A percentile compares a stretch with the other conserved stretches of the same genome.
phyloP scores from a whole-genome alignment of 2,113 vertebrate species.

The Paedocypris sp. region DNA sequence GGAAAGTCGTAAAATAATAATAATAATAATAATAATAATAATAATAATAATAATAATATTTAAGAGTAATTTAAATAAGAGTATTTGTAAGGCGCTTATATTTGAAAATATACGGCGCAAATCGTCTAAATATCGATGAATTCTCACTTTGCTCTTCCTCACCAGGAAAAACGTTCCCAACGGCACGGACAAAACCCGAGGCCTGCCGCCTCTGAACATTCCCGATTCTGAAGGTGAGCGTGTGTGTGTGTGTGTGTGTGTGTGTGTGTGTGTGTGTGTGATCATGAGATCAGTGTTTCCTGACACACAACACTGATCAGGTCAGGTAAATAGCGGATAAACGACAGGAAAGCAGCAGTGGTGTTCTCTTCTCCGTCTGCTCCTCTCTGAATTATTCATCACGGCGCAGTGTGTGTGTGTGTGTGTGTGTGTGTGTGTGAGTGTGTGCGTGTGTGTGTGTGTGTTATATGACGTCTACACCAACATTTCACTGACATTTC shows the following conservation, averaged over 20 bases:
- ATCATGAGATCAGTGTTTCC: no score
- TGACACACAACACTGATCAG: background rate
- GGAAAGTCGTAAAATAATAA: no score
- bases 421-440: background rate
- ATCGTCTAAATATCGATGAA: no score
- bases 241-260: no score
- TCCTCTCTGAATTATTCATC: slow-evolving; percentile 28
- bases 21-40: no score
- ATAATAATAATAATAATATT: no score
- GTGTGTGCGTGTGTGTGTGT: background rate
- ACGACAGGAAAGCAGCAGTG: slow-evolving; percentile 14
- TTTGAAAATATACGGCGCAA: no score
- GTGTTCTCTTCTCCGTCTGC: slow-evolving; percentile 10
- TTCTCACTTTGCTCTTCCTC: slow-evolving; percentile 27
- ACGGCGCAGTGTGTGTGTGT: slow-evolving; percentile 3
- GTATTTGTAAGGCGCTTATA: no score
- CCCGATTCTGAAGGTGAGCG: slow-evolving; percentile 84
- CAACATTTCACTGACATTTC: no score
- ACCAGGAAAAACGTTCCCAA: slow-evolving; percentile 85
- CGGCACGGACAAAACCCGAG: slow-evolving; percentile 58
- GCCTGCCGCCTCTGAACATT: slow-evolving; percentile 62
- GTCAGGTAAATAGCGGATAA: background rate
- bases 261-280: no score
- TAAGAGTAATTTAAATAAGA: no score
- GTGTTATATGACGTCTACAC: no score